Evolutionary conservation across 2,113 vertebrate genomes (phyloP).

Genomic region (Hyaena hyaena): DNA sequence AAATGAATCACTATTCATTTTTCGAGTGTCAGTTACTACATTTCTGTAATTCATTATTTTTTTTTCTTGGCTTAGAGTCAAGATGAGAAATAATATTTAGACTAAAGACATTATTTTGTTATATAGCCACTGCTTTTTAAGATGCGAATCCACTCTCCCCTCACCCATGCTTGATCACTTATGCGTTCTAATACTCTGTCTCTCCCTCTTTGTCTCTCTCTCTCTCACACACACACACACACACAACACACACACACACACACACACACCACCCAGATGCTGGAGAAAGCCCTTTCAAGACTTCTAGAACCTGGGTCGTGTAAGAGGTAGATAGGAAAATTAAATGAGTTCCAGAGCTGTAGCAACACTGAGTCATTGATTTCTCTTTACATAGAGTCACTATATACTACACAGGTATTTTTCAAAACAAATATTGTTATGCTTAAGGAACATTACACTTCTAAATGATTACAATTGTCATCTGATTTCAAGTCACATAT

Average conservation of each 20-base stretch:
- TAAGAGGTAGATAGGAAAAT: constrained; percentile 20
- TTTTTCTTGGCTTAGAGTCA: constrained; percentile 52
- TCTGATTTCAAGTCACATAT: constrained; percentile 63
- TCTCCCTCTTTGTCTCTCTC: too few species aligned
- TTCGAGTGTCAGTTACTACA: not conserved
- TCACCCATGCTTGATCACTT: not conserved
- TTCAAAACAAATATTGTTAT: constrained; percentile 1
- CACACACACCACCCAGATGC: fast-evolving
- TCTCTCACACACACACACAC: not conserved
- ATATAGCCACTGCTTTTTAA: constrained; percentile 62
- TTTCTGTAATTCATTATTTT: not conserved
- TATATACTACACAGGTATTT: not conserved
- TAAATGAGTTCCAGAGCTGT: not conserved
- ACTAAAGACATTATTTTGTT: constrained; percentile 54
- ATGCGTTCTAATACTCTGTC: too few species aligned
- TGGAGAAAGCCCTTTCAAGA: not conserved
- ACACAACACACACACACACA: not conserved
- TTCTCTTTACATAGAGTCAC: not conserved
- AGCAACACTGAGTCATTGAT: not conserved
- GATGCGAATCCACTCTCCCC: constrained; percentile 21
- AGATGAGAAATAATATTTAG: constrained; percentile 64
- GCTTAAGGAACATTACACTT: not conserved
- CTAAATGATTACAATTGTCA: constrained; percentile 45
- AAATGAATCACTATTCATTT: not conserved
- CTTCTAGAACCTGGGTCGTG: not conserved